A percentile compares a stretch with the other conserved stretches of the same genome.
Evolutionary conservation across 2,888 invertebrate genomes (phyloP).

Genomic region (Scaptomyza parva): DNA sequence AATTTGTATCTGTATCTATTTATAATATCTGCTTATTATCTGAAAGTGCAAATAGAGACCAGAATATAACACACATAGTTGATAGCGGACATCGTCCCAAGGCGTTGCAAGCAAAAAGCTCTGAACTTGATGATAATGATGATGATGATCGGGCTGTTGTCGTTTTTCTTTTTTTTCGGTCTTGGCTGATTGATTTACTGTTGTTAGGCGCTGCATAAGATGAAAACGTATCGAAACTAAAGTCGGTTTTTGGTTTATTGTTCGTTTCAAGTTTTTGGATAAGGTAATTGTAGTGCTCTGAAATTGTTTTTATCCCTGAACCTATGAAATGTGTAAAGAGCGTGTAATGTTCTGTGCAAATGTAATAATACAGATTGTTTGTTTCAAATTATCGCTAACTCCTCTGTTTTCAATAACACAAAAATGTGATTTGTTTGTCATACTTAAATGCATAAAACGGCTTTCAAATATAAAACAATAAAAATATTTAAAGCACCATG

Average conservation of each 20-base stretch:
- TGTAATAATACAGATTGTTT: too few species aligned
- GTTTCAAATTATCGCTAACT: too few species aligned
- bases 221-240: slow-evolving; percentile 39
- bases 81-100: slow-evolving; percentile 40
- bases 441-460: too few species aligned
- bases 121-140: slow-evolving; percentile 7
- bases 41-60: slow-evolving; percentile 68
- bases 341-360: too few species aligned
- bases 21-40: slow-evolving; percentile 74
- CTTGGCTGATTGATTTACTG: slow-evolving; percentile 11
- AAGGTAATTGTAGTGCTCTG: background rate
- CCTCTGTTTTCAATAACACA: too few species aligned
- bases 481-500: too few species aligned
- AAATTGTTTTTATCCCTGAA: background rate
- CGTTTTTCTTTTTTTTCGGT: slow-evolving; percentile 2
- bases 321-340: too few species aligned
- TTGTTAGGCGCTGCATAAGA: slow-evolving; percentile 52
- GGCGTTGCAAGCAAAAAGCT: slow-evolving; percentile 39
- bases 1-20: slow-evolving; percentile 52
- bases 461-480: background rate
- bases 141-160: slow-evolving; percentile 10
- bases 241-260: slow-evolving; percentile 1
- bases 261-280: background rate
- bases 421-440: too few species aligned
- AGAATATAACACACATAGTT: slow-evolving; percentile 51